Conservation (phyloP, 2,888 invertebrate species). For the Baronia brevicornis region DNA sequence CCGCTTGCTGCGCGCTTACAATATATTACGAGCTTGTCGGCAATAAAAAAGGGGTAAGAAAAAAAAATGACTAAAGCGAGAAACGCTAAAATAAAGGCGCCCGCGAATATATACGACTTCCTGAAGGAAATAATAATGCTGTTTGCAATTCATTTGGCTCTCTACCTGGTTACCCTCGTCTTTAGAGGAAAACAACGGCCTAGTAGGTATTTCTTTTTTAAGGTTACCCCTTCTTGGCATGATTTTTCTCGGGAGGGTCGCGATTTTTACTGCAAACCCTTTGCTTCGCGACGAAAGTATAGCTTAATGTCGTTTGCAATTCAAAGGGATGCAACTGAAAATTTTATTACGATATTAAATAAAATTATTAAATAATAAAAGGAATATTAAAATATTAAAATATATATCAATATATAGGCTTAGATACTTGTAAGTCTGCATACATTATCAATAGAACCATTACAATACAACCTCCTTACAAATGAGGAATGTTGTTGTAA, state of each 20-base stretch:
- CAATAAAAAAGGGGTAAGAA: conserved; percentile 70
- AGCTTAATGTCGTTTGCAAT: conserved; percentile 44
- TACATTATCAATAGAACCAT: too few species aligned
- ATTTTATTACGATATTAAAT: conserved; percentile 13
- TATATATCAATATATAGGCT: too few species aligned
- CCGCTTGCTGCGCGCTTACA: conserved; percentile 65
- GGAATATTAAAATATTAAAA: too few species aligned
- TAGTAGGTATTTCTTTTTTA: conserved; percentile 46
- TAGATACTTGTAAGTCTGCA: too few species aligned
- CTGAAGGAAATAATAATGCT: conserved; percentile 76
- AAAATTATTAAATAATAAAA: conserved; percentile 2
- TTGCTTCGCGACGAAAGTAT: conserved; percentile 59
- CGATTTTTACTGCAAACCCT: conserved; percentile 66
- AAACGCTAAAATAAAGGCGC: conserved; percentile 72
- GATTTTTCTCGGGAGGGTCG: conserved; percentile 60
- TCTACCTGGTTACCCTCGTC: conserved; percentile 70
- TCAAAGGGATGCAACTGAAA: conserved; percentile 33
- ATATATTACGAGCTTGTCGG: conserved; percentile 71
- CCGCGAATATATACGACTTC: conserved; percentile 75
- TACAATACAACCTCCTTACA: too few species aligned
- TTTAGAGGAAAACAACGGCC: conserved; percentile 61
- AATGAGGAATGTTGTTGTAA: too few species aligned
- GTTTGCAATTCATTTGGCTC: conserved; percentile 76
- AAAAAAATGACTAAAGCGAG: conserved; percentile 68
- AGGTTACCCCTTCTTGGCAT: conserved; percentile 39